Percentiles rank a stretch among this genome's conserved stretches.
phyloP scores from a whole-genome alignment of 2,797 vertebrate species.

The Arctocebus calabarensis region DNA sequence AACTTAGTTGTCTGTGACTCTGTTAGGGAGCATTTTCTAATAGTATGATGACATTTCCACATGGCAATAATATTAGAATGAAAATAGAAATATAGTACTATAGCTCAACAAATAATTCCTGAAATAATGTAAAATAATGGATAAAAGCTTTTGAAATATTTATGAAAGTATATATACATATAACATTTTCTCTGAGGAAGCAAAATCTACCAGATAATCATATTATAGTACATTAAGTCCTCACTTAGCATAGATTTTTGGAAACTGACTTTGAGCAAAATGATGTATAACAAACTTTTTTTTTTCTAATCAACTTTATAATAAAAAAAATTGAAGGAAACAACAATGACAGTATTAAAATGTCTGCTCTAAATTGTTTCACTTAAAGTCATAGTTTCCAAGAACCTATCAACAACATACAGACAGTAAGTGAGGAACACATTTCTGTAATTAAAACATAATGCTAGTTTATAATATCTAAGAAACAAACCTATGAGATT shows the following conservation, averaged over 20 bases:
- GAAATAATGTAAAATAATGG: conserved; percentile 43
- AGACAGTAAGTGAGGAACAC: not conserved
- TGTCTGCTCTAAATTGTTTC: not conserved
- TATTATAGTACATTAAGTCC: not conserved
- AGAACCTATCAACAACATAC: not conserved
- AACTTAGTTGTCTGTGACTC: not conserved
- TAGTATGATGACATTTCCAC: not conserved
- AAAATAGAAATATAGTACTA: not conserved
- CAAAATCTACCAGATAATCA: conserved; percentile 6
- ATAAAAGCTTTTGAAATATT: not conserved
- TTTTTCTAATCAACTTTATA: not conserved
- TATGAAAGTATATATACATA: conserved; percentile 15
- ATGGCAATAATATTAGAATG: not conserved
- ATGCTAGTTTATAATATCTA: conserved; percentile 38
- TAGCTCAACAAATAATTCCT: not conserved
- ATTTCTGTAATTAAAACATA: conserved; percentile 49
- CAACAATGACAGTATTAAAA: not conserved
- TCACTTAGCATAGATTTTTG: not conserved
- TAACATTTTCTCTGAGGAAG: conserved; percentile 41
- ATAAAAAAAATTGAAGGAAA: not conserved
- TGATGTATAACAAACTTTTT: not conserved
- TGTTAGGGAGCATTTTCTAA: not conserved
- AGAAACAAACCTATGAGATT: conserved; percentile 60
- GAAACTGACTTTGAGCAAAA: not conserved
- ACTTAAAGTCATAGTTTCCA: not conserved